Conservation (phyloP, 64 coral and sea anemone genomes). For the Platygyra sinensis region DNA sequence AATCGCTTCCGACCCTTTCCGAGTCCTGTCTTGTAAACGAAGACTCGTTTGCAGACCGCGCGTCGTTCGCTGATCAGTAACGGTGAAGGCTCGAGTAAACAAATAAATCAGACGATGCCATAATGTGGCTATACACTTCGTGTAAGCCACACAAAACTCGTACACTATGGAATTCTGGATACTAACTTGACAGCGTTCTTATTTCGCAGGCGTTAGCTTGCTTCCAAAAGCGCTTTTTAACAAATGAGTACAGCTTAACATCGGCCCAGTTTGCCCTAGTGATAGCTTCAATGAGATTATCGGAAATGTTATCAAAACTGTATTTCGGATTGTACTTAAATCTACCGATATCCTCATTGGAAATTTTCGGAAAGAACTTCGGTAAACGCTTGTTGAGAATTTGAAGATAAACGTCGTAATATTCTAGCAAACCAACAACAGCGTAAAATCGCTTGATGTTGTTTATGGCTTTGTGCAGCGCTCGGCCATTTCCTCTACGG, state of each 20-base stretch:
- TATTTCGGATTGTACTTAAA: conserved; percentile 76
- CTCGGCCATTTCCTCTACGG: conserved; percentile 50
- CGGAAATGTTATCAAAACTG: conserved; percentile 51
- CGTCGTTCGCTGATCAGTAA: too few relatives aligned
- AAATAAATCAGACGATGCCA: too few relatives aligned
- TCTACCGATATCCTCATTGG: conserved; percentile 6
- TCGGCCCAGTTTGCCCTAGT: conserved; percentile 68
- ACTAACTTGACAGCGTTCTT: background rate
- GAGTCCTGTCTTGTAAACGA: too few relatives aligned
- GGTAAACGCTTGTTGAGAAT: conserved; percentile 76
- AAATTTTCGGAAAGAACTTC: conserved; percentile 47
- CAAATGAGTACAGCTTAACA: conserved; percentile 68
- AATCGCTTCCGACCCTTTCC: too few relatives aligned
- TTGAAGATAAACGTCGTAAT: conserved; percentile 65
- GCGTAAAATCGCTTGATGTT: conserved; percentile 79
- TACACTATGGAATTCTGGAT: background rate
- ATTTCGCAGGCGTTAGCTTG: conserved; percentile 74
- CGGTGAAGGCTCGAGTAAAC: too few relatives aligned
- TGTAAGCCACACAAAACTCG: too few relatives aligned
- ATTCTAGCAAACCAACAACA: conserved; percentile 70
- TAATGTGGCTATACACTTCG: too few relatives aligned
- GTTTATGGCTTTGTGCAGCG: conserved; percentile 63
- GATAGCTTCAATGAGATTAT: conserved; percentile 43
- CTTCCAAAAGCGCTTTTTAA: conserved; percentile 60
- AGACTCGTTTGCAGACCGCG: too few relatives aligned